Evolutionary conservation across 2,888 invertebrate species (phyloP).

Genomic region (Hoplodrina ambigua): DNA sequence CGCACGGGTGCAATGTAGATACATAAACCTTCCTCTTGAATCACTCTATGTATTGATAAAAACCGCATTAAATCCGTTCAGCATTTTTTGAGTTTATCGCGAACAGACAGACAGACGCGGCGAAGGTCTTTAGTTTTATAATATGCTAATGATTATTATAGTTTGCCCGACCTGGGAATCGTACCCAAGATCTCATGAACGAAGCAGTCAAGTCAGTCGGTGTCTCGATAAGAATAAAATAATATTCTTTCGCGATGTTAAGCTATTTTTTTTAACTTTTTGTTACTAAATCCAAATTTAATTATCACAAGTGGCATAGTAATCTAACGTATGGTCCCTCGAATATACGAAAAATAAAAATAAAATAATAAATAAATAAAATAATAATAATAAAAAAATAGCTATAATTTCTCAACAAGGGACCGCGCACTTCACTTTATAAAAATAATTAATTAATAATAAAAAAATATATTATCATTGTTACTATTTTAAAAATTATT

Average conservation of each 20-base stretch:
- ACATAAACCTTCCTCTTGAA: too few relatives aligned
- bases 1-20: too few relatives aligned
- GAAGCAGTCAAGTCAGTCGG: too few relatives aligned
- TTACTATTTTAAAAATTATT: constrained; percentile 54
- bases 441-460: constrained; percentile 32
- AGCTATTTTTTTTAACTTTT: neutral
- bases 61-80: too few relatives aligned
- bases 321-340: constrained; percentile 52
- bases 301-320: constrained; percentile 66
- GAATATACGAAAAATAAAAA: constrained; percentile 47
- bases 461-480: constrained; percentile 66
- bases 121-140: too few relatives aligned
- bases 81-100: too few relatives aligned
- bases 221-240: too few relatives aligned
- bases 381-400: constrained; percentile 47
- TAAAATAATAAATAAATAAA: constrained; percentile 52
- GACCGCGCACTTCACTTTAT: constrained; percentile 37
- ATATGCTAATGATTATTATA: too few relatives aligned
- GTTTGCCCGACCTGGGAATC: too few relatives aligned
- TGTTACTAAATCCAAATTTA: constrained; percentile 50
- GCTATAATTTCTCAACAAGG: constrained; percentile 42
- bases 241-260: neutral
- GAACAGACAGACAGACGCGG: too few relatives aligned
- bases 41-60: too few relatives aligned
- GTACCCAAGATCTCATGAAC: too few relatives aligned